These are phyloP conservation scores for Acomys russatus DNA, from an alignment of 2,797 vertebrate genomes.

Conservation along the genomic window DNA sequence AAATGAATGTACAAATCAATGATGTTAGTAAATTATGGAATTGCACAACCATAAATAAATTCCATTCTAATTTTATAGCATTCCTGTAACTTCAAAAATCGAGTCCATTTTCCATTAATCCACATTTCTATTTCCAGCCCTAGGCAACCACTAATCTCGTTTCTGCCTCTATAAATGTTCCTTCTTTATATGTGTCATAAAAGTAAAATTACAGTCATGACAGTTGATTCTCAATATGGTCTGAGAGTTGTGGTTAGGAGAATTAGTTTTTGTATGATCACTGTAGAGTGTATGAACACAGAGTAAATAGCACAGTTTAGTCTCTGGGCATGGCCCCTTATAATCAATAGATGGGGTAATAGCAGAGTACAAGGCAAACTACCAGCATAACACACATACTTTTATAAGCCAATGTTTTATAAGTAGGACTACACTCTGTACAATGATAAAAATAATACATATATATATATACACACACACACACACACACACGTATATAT, in stretches of 20 bases:
- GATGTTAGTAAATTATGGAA: constrained; percentile 41
- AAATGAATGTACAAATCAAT: background rate
- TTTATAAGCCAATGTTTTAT: background rate
- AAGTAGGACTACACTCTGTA: background rate
- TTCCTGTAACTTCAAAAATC: constrained; percentile 16
- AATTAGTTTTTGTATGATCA: background rate
- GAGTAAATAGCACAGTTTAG: no score
- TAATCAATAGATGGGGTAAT: background rate
- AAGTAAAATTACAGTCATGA: background rate
- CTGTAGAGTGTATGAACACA: background rate
- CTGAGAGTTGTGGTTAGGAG: background rate
- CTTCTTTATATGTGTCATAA: constrained; percentile 1
- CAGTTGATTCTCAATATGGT: background rate
- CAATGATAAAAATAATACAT: background rate
- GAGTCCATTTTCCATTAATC: background rate
- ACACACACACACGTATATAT: background rate
- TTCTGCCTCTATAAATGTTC: constrained; percentile 53
- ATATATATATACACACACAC: background rate
- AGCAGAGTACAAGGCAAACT: background rate
- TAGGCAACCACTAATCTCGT: background rate
- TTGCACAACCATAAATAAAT: constrained; percentile 47
- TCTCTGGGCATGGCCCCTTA: background rate
- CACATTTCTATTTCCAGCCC: background rate
- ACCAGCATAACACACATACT: background rate
- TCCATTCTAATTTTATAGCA: constrained; percentile 16